Base-by-base conservation (phyloP, 2,888 invertebrate species). In the Chrysodeixis includens region DNA sequence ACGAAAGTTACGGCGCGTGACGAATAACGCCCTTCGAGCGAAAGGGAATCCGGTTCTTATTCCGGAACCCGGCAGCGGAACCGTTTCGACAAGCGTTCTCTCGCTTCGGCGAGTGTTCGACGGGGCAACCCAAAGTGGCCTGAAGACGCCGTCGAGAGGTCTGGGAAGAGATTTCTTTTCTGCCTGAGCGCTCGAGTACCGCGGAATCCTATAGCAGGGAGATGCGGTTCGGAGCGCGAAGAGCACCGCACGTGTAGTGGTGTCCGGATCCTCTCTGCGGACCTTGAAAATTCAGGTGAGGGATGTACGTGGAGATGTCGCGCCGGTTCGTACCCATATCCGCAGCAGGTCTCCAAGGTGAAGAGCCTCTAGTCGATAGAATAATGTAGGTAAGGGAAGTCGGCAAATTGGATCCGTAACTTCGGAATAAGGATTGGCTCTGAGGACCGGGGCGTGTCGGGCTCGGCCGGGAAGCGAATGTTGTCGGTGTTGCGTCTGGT, bases 341-440 rank as follows among this genome's bases (percentile, higher is more conserved):
- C 96, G 96, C 96, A 97, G 96, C 96, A 96, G 97, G 96, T 97
- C 96, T 97, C 96, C 96, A 96, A 96, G 96, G 96, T 96, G 93
- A 96, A 94, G 93, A 96, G 96, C 96, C 96, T 96, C 95, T 96
- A 95, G 96, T 96, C 95, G 84, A 85, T 86, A 86, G 86, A 96
- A 93, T 95, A 96, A 96, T 96, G 96, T 96, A 96, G 96, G 95
- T 96, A 96, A 96, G 96, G 95, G 95, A 96, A 96, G 96, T 96
- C 96, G 96, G 95, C 96, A 96, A 96, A 96, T 94, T 95, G 92
- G 96, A 96, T 95, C 95, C 93, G 95, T 95, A 95, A 95, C 95
- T 95, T 96, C 95, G 96, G 96, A 95, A 96, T 92, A 96, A 96
- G 96, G 96, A 96, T 96, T 96, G 96, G 96, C 96, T 96, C 96